Evolutionary conservation across 1,140 invertebrate species (phyloP).

Genomic region (Mactra quadrangularis): DNA sequence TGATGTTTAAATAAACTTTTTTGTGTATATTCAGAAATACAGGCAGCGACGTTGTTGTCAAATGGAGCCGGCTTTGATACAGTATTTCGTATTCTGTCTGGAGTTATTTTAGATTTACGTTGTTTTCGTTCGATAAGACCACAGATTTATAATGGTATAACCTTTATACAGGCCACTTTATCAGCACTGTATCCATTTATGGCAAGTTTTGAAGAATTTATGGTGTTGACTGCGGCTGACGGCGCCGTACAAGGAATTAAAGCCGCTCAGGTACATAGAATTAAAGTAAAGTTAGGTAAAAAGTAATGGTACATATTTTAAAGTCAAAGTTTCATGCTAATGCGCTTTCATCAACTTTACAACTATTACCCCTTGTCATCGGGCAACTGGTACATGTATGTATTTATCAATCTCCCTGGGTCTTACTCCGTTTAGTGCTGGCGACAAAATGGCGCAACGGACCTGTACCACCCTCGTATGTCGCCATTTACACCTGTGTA

Average conservation of each 20-base stretch:
- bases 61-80: conserved; percentile 38
- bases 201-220: conserved; percentile 14
- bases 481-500: no score
- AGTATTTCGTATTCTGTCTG: conserved; percentile 34
- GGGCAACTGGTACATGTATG: no score
- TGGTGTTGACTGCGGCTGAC: conserved; percentile 9
- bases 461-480: no score
- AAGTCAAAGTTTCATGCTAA: no score
- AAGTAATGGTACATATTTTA: no score
- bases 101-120: conserved; percentile 33
- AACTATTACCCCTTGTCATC: no score
- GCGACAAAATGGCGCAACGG: no score
- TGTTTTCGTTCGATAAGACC: conserved; percentile 35
- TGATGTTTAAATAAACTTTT: no score
- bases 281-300: no score
- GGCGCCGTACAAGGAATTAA: conserved; percentile 30
- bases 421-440: no score
- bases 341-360: no score
- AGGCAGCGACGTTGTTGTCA: conserved; percentile 45
- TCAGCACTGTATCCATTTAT: conserved; percentile 9
- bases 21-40: conserved; percentile 30
- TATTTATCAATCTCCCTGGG: no score
- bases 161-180: conserved; percentile 15
- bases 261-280: conserved; percentile 23
- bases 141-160: conserved; percentile 20